Base-by-base conservation (phyloP, 1,140 invertebrate species). In the Diprion similis region DNA sequence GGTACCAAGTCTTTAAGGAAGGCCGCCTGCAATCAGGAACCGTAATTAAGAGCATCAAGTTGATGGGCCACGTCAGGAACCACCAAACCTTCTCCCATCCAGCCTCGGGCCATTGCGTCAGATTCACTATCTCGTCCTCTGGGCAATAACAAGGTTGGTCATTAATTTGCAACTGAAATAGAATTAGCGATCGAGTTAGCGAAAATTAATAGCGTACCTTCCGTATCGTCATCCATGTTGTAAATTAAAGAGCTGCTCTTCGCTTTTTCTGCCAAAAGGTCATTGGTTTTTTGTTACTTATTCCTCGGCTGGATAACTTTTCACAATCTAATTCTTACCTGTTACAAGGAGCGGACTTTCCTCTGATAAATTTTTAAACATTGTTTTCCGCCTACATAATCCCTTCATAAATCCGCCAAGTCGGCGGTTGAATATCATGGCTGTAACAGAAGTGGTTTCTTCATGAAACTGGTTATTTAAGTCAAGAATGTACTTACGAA, bases 1-100 rank as follows among this genome's bases (percentile, higher is more conserved):
- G 81, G 77, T 90, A 93, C 75, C 87, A 90, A 48, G 87, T 89
- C 71, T 80, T 84, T 70, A 89, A 87, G 0, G 78, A 75, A 0
- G 73, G 75, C 77, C 90, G 90, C 46, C 92, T 89, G 81, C 94
- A 95, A 84, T 96, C 93, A 0, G 96, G 95, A 67, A 96, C 92
- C 0, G 95, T 95, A 3, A 93, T 71, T 79, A 91, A 92, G 8
- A 97, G 89, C 7, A 93, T 11, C 47, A 95, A 82, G 45, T 91
- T 92, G 65, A 94, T 92, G 0, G 94, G 94, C 92, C 93, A 95
- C 0, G 91, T 93, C 1, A 93, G 19, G 0, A 93, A 46, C 93
- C 93, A 96, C 90, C 88, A 93, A 71, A 87, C 81, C 87, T 90
- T 90, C 51, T 89, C 87, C 13, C 80, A 80, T 0, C 68, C 74